Evolutionary conservation across 2,888 invertebrate genomes (phyloP), one percentile per base, ranked within the genome.

Genomic region (Villa cingulata): DNA sequence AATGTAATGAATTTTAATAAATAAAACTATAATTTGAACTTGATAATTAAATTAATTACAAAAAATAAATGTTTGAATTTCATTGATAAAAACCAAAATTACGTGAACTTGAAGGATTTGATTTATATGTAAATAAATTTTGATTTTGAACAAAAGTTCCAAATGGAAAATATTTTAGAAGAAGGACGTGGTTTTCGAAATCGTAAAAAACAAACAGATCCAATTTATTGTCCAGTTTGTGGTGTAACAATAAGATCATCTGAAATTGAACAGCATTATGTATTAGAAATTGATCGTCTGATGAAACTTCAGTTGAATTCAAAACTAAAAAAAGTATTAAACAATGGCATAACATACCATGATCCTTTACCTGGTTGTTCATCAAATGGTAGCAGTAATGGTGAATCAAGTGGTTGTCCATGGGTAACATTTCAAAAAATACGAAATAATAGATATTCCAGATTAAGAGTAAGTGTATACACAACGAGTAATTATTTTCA

Each of bases 161-260:
- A 23, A 14, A 53, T 54, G 53, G 53, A 55, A 7, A 49, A 47
- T 36, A 34, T 52, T 29, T 27, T 42, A n/a, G 55, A 56, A 36
- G 56, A 54, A 46, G 50, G 51, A 37, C 50, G 54, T 17, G 53
- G 52, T 37, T 46, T 72, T 46, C 70, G 80, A 54, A 76, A 71
- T 59, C 72, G 80, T 49, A 76, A 74, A 58, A 76, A 76, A 64
- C 76, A 77, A 49, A 64, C 74, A 9, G 83, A 85, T 59, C 76
- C 82, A 15, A 75, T 78, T n/a, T 85, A 77, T 64, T 94, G 94
- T 65, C 92, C 94, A 0, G 84, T 88, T 2, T 94, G 94, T 65
- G 85, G 90, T 53, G 79, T 86, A 51, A 88, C 89, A 3, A 75
- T 94, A 39, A 73, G 89, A 42, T 77, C 81, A 2, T 80, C 82